Percentiles rank a stretch among this genome's conserved stretches.
phyloP scores from a whole-genome alignment of 2,797 vertebrate species.

The Pseudomugil tenellus region DNA sequence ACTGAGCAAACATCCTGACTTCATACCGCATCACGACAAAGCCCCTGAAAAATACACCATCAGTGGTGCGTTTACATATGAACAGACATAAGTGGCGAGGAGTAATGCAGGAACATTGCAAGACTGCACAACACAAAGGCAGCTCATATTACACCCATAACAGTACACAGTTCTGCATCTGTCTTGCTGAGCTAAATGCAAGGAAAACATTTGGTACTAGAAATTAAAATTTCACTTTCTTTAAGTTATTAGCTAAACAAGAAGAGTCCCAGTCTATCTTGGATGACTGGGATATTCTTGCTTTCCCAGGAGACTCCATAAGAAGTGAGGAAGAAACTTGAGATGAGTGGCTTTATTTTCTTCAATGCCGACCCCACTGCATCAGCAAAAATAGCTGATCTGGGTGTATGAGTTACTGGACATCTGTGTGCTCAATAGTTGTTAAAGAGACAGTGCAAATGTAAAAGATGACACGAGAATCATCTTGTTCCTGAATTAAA shows the following conservation, averaged over 20 bases:
- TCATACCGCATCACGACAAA: neutral
- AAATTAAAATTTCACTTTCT: conserved; percentile 20
- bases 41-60: neutral
- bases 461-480: neutral
- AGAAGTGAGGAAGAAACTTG: conserved; percentile 44
- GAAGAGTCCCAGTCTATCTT: neutral
- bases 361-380: conserved; percentile 23
- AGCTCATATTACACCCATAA: neutral
- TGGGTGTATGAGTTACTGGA: neutral
- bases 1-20: conserved; percentile 8
- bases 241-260: conserved; percentile 29
- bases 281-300: conserved; percentile 56
- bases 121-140: neutral
- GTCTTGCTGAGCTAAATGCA: conserved; percentile 7
- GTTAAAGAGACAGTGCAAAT: neutral
- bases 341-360: conserved; percentile 45
- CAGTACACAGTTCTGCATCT: neutral
- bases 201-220: conserved; percentile 12
- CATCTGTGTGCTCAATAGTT: conserved; percentile 3
- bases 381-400: conserved; percentile 21
- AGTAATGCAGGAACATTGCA: neutral
- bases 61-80: neutral
- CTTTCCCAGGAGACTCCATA: conserved; percentile 42
- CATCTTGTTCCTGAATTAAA: neutral
- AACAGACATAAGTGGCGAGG: neutral